Conservation (phyloP, 1,140 invertebrate species). For the Monochamus saltuarius region DNA sequence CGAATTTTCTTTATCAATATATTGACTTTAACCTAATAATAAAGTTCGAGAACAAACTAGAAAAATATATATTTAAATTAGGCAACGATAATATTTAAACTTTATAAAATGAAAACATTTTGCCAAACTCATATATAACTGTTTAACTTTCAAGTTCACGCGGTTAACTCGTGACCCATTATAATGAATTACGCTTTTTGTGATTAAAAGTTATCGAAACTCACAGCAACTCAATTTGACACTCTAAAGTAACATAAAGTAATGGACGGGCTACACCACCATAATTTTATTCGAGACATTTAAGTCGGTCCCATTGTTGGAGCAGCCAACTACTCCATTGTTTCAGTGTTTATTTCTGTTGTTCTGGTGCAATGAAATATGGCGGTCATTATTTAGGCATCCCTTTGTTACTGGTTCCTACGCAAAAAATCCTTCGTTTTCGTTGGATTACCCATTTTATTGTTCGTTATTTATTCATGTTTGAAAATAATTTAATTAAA, state of each 20-base stretch:
- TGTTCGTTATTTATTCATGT: constrained; percentile 7
- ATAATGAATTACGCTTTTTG: constrained; percentile 9
- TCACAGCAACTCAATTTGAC: constrained; percentile 24
- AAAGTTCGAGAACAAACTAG: too few species aligned
- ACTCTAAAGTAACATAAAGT: constrained; percentile 14
- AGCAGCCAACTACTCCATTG: constrained; percentile 27
- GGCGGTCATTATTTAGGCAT: constrained; percentile 28
- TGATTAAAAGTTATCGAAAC: constrained; percentile 27
- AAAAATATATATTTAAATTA: too few species aligned
- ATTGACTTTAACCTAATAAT: too few species aligned
- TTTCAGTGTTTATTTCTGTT: constrained; percentile 31
- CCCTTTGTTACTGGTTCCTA: constrained; percentile 28
- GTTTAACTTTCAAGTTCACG: not conserved
- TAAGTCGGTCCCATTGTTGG: constrained; percentile 25
- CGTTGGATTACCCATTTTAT: not conserved
- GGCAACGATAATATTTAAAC: too few species aligned
- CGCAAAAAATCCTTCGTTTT: constrained; percentile 22
- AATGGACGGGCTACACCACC: constrained; percentile 24
- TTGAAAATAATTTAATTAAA: constrained; percentile 3
- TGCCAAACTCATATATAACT: not conserved
- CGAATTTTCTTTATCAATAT: too few species aligned
- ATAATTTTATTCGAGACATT: constrained; percentile 30
- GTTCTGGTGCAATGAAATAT: constrained; percentile 28
- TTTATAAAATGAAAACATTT: too few species aligned
- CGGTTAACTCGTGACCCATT: not conserved